Evolutionary conservation across 2,113 vertebrate species (phyloP).

Genomic region (Sterrhoptilus dennistouni): DNA sequence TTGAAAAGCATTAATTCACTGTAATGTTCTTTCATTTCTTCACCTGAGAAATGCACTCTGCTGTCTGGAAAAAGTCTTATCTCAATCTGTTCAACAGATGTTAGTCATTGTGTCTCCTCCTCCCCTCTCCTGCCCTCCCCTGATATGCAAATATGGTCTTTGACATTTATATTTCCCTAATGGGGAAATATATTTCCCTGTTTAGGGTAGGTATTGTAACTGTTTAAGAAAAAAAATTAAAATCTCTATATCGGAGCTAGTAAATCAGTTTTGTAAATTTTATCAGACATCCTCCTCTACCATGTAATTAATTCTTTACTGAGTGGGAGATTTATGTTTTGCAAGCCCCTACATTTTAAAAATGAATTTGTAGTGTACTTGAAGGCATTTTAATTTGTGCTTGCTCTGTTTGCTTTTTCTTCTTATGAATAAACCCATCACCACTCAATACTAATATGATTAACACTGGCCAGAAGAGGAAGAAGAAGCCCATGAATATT

Average conservation of each 20-base stretch:
- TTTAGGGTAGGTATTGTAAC: background rate
- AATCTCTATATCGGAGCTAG: background rate
- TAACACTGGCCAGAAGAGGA: background rate
- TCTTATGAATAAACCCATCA: background rate
- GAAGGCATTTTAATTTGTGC: background rate
- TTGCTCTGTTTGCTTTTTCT: background rate
- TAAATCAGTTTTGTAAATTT: background rate
- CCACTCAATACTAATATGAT: background rate
- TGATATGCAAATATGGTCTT: background rate
- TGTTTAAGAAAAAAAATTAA: background rate
- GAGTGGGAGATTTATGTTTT: background rate
- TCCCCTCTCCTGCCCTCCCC: background rate
- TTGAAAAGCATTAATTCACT: background rate
- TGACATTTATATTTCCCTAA: background rate
- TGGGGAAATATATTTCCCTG: background rate
- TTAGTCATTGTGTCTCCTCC: background rate
- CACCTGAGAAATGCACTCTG: background rate
- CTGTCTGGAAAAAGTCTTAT: background rate
- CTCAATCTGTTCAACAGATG: conserved; percentile 14
- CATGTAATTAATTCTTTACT: background rate
- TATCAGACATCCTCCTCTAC: background rate
- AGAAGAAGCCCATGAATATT: background rate
- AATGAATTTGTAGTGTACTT: background rate
- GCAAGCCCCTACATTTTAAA: background rate
- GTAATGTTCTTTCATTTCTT: background rate